Evolutionary conservation across 2,888 invertebrate species (phyloP), one percentile per base, ranked within the genome.

Genomic region (Hypolimnas misippus): DNA sequence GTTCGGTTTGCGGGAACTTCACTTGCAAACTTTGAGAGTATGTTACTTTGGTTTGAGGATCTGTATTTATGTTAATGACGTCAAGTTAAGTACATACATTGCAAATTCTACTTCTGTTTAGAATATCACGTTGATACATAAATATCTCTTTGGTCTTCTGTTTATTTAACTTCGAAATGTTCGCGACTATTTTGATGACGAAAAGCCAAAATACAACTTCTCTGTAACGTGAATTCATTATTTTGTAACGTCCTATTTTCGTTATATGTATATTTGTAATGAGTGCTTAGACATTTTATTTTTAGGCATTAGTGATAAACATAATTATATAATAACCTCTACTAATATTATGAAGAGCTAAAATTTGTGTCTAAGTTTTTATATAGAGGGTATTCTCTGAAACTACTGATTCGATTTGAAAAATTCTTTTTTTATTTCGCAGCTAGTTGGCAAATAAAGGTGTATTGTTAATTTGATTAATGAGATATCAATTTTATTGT

Each of bases 31-130:
- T 60, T 60, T 25, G 25, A 21, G 60, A 33, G 44, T 54, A 49
- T 49, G 60, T 54, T 60, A 21, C 53, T 54, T 35, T 35, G 44
- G 60, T 60, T 60, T 54, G 60, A 33, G 35, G 33, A 60, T 60
- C 53, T 53, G 53, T 60, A 46, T 53, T 60, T 60, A 60, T 60
- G 53, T 60, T 60, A 54, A 59, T 60, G 54, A 52, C 33, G 14
- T 19, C 12, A 60, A 60, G 60, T 60, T 54, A 35, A 14, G 52
- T 40, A 51, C 31, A 40, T 33, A 50, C 33, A 50, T 53, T 21
- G 8, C 7, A 29, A 25, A 25, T 49, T 49, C 14, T 14, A 49
- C 49, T 21, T 46, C 44, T 19, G 19, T 46, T n/a, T 46, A n/a
- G 0, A 44, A 10, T 19, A n/a, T 12, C 44, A n/a, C n/a, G 10